Conservation (phyloP, 2,888 invertebrate species). For the Colletes collaris region DNA sequence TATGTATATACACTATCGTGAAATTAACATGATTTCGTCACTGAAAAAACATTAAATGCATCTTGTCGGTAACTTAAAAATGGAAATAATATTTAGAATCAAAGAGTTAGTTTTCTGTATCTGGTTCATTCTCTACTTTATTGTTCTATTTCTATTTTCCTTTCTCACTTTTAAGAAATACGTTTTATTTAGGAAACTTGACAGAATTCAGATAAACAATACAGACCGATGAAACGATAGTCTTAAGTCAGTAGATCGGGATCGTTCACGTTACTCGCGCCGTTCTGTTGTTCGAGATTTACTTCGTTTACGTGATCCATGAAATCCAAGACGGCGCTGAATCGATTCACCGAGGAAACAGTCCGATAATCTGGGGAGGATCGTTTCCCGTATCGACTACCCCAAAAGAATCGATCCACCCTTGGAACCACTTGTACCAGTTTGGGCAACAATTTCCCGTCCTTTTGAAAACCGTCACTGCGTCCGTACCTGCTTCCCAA, state of each 20-base stretch:
- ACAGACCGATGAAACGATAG: constrained; percentile 9
- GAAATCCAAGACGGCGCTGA: constrained; percentile 67
- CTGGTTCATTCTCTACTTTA: too few relatives aligned
- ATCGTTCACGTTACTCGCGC: constrained; percentile 24
- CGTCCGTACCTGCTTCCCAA: constrained; percentile 76
- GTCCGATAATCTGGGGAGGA: constrained; percentile 37
- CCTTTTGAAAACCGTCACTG: constrained; percentile 50
- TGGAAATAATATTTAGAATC: too few relatives aligned
- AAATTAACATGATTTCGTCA: too few relatives aligned
- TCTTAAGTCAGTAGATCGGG: constrained; percentile 43
- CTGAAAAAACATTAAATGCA: too few relatives aligned
- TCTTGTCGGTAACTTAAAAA: too few relatives aligned
- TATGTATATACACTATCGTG: too few relatives aligned
- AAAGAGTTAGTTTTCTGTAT: too few relatives aligned
- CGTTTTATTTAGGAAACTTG: too few relatives aligned
- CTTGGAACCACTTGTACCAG: constrained; percentile 70
- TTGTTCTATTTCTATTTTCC: too few relatives aligned
- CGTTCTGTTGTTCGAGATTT: constrained; percentile 22
- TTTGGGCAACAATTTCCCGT: constrained; percentile 42
- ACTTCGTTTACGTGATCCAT: constrained; percentile 59
- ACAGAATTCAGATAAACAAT: too few relatives aligned
- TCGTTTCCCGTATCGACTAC: constrained; percentile 81
- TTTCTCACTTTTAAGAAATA: too few relatives aligned
- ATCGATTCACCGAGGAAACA: constrained; percentile 47
- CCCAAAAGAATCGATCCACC: constrained; percentile 78